Evolutionary conservation across 2,888 invertebrate genomes (phyloP), one percentile per base, ranked within the genome.

Genomic region (Antheraea yamamai): DNA sequence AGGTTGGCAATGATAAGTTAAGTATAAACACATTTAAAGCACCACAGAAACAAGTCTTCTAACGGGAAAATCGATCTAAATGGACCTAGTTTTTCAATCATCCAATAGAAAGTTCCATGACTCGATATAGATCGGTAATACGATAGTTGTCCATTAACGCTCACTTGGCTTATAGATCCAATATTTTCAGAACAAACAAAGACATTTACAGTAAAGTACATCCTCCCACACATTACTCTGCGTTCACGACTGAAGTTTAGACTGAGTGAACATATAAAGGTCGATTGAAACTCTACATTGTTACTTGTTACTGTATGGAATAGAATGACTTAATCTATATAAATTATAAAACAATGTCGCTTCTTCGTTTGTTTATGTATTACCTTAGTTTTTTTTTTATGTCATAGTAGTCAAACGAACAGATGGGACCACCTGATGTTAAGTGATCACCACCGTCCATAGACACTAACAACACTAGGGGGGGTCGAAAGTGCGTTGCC

Each of bases 131-230:
- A 84, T 83, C 79, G 79, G 87, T 84, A 85, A 88, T 81, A 78
- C 79, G 87, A 87, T 85, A 86, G 82, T 81, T 75, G 75, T 77
- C 87, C 84, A 88, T 88, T 88, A 87, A 82, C 83, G 83, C 80
- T 82, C 77, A 73, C 84, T 83, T 85, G 85, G 86, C 84, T 84
- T 86, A 85, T 84, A 83, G 82, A 78, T 80, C 82, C 82, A 85
- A 87, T 88, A 87, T 85, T 87, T 87, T 81, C 81, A 76, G 79
- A 85, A 85, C 84, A 88, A 87, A 87, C 82, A 84, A 86, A 86
- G 79, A 79, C 78, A 74, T 78, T 79, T 72, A 75, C 72, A 73
- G 61, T 78, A 76, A 79, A 47, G 47, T 47, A 79, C 77, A 77
- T 73, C 74, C 73, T 76, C 52, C 72, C 75, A 74, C 66, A 71